Evolutionary conservation across 2,888 invertebrate species (phyloP).

Genomic region (Drosophila anomalata): DNA sequence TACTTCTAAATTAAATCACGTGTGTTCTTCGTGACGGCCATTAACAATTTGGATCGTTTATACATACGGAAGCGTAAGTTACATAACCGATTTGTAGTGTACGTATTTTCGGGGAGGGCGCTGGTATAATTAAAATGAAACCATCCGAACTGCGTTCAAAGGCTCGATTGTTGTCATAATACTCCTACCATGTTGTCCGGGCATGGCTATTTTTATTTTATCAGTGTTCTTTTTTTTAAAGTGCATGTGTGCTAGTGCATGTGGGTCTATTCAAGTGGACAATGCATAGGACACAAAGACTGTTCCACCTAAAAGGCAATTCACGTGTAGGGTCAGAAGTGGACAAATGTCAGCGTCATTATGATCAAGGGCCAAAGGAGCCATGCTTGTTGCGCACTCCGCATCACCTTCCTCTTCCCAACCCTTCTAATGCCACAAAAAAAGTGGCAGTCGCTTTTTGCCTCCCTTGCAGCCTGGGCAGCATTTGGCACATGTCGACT

Average conservation of each 20-base stretch:
- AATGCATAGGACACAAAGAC: constrained; percentile 53
- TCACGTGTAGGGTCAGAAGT: constrained; percentile 14
- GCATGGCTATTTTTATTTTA: constrained; percentile 30
- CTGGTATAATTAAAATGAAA: constrained; percentile 62
- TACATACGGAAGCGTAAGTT: constrained; percentile 17
- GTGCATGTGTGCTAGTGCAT: constrained; percentile 21
- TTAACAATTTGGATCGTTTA: constrained; percentile 28
- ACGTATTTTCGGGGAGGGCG: constrained; percentile 33
- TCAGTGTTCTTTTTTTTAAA: neutral
- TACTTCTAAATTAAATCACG: no score
- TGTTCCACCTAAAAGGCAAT: constrained; percentile 42
- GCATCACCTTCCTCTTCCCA: neutral
- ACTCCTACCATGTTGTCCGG: constrained; percentile 66
- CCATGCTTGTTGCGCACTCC: neutral
- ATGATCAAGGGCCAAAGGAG: constrained; percentile 51
- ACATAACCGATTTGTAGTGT: constrained; percentile 35
- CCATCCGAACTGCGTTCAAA: constrained; percentile 35
- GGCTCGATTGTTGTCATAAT: constrained; percentile 70
- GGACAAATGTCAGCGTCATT: constrained; percentile 60
- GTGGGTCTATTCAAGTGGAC: constrained; percentile 46
- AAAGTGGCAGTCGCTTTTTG: constrained; percentile 56
- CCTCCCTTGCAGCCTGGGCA: constrained; percentile 29
- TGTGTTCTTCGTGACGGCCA: neutral
- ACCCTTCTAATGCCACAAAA: constrained; percentile 52
- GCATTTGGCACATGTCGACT: constrained; percentile 54